Base-by-base conservation (phyloP, 2,113 vertebrate genomes). In the Vulpes lagopus region DNA sequence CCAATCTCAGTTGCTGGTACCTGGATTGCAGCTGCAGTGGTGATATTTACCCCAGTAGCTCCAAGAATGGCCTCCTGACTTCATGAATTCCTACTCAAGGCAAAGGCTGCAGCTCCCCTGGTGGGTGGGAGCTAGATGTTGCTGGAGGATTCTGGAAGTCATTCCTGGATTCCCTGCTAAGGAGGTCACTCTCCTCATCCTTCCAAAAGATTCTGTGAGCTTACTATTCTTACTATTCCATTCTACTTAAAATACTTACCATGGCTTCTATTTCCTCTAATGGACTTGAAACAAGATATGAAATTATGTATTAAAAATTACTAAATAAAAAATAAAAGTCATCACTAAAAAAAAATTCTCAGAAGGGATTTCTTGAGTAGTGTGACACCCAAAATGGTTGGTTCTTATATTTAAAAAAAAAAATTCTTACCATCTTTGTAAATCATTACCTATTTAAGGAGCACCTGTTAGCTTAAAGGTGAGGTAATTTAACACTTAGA, bases 291-390 rank as follows among this genome's bases (percentile, higher is more conserved):
- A 15, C 32, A 53, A n/a, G 89, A 91, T 49, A 35, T 14, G 25
- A 95, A 85, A 84, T 83, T 55, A 84, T 10, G 59, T 38, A 49
- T 20, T 64, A 78, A 87, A 92, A 38, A 74, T 60, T 90, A 55
- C 76, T n/a, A 65, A 80, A 71, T 59, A 78, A 92, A 64, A 95
- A 84, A 49, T 80, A 30, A 86, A 96, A 59, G 8, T 62, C 86
- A 86, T 83, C 32, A 49, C 15, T 93, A 67, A 60, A 55, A 60
- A 94, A 65, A 35, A 64, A 35, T 78, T 73, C n/a, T 84, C 55
- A 60, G 25, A 89, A 95, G 73, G 93, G 22, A 71, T 55, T 95
- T 71, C 74, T 64, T 91, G 53, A 92, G 64, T 16, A 78, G 11
- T 35, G 0, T 62, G 71, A 8, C 15, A 55, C 14, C 30, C 43